A percentile compares a stretch with the other conserved stretches of the same genome.
phyloP scores from a whole-genome alignment of 2,113 vertebrate species.

The Pampusana beccarii region DNA sequence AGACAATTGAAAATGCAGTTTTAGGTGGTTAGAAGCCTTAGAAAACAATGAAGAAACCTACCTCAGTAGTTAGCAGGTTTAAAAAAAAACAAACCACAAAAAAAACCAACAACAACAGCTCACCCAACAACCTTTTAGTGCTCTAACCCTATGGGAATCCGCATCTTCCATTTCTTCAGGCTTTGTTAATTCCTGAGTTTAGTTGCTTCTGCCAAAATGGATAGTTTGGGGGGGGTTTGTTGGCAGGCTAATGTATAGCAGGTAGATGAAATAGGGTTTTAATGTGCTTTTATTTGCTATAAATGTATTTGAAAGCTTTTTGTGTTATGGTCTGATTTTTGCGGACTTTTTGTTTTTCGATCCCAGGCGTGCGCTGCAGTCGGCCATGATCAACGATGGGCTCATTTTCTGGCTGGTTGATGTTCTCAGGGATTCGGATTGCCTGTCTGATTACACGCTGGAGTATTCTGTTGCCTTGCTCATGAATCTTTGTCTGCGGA shows the following conservation, averaged over 20 bases:
- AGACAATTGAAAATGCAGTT: neutral
- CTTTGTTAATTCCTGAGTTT: neutral
- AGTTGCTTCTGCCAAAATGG: neutral
- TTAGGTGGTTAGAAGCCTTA: neutral
- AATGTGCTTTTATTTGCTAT: neutral
- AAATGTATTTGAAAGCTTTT: neutral
- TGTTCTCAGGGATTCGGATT: conserved; percentile 86
- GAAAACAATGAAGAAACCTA: neutral
- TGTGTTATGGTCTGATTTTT: neutral
- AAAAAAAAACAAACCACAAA: neutral
- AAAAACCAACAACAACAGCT: accelerated
- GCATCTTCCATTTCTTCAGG: neutral
- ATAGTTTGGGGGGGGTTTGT: neutral
- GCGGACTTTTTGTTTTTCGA: neutral
- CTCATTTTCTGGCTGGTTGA: conserved; percentile 91
- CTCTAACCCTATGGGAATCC: neutral
- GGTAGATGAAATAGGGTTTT: neutral
- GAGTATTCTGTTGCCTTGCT: conserved; percentile 90
- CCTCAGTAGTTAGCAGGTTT: neutral
- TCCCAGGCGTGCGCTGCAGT: conserved; percentile 87
- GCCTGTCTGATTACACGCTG: conserved; percentile 90
- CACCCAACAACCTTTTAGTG: neutral
- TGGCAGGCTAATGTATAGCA: neutral
- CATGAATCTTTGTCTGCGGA: conserved; percentile 95
- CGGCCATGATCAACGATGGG: conserved; percentile 86